These are phyloP conservation scores for Ceryle rudis DNA, from an alignment of 2,797 vertebrate species.

Conservation along the genomic window DNA sequence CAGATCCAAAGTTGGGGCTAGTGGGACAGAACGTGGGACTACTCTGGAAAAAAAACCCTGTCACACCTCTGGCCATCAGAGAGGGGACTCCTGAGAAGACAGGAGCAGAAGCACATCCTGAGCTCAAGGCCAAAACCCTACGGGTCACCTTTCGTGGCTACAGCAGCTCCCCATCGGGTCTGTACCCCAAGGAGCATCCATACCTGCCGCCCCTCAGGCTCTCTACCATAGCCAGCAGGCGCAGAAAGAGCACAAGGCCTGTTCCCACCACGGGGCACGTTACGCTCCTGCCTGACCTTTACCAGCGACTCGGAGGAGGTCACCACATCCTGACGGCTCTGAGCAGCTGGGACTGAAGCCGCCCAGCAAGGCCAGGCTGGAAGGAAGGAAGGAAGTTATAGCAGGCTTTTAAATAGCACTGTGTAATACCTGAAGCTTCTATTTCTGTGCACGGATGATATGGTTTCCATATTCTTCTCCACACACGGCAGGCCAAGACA, in stretches of 20 bases:
- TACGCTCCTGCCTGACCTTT: conserved; percentile 3
- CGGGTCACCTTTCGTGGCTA: rapidly evolving
- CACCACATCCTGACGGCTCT: rapidly evolving
- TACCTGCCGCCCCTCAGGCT: rapidly evolving
- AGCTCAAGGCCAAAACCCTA: not conserved
- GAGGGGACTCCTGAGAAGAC: rapidly evolving
- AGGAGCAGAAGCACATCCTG: not conserved
- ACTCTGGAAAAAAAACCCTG: not conserved
- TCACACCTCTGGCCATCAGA: not conserved
- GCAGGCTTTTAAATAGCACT: conserved; percentile 31
- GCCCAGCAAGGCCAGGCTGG: conserved; percentile 23
- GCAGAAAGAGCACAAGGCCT: not conserved
- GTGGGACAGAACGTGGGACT: not conserved
- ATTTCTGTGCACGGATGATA: not conserved
- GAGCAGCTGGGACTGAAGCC: conserved; percentile 14
- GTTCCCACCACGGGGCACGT: not conserved
- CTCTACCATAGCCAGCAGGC: rapidly evolving
- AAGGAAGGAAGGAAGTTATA: conserved; percentile 72
- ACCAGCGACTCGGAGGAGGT: not conserved
- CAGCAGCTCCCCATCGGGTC: not conserved
- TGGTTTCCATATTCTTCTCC: conserved; percentile 19
- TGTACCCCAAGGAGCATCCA: not conserved
- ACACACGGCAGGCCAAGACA: not conserved
- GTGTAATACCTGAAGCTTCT: conserved; percentile 47
- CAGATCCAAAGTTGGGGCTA: not conserved